Percentiles rank a stretch among this genome's conserved stretches.
Evolutionary conservation across 2,113 vertebrate species (phyloP).

Genomic region (Microtus richardsoni): DNA sequence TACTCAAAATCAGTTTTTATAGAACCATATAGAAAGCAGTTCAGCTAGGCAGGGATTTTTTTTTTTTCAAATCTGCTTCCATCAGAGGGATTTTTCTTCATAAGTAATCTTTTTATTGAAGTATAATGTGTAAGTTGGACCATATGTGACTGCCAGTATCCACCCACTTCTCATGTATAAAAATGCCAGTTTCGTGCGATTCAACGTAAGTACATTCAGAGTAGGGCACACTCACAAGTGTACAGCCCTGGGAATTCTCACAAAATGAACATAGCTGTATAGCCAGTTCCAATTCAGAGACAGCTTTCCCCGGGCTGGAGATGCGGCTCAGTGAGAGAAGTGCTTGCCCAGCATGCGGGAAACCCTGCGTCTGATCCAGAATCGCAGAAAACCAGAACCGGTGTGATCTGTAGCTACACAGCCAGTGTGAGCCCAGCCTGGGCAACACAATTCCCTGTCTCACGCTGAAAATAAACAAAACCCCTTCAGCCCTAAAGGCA

Average conservation of each 20-base stretch:
- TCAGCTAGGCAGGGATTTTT: not conserved
- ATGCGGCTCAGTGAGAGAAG: not conserved
- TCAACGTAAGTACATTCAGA: slow-evolving; percentile 5
- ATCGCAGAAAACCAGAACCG: not conserved
- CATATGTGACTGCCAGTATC: not conserved
- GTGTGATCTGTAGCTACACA: not conserved
- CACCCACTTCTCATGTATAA: not conserved
- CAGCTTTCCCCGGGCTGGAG: not conserved
- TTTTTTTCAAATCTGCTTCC: no score
- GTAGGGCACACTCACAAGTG: not conserved
- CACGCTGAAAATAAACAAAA: not conserved
- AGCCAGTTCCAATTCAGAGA: not conserved
- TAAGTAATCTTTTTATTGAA: slow-evolving; percentile 43
- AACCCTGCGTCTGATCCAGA: not conserved
- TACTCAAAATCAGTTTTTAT: slow-evolving; percentile 28
- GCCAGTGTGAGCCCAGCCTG: not conserved
- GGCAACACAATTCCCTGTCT: not conserved
- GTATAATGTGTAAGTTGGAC: slow-evolving; percentile 24
- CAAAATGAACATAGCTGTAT: not conserved
- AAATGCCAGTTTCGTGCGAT: slow-evolving; percentile 25
- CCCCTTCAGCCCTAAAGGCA: not conserved
- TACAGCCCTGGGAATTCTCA: slow-evolving; percentile 3
- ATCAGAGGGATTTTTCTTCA: not conserved
- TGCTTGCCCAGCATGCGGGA: not conserved
- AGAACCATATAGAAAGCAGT: not conserved